Base-by-base conservation (phyloP, 2,113 vertebrate species). In the Hippoglossus stenolepis region DNA sequence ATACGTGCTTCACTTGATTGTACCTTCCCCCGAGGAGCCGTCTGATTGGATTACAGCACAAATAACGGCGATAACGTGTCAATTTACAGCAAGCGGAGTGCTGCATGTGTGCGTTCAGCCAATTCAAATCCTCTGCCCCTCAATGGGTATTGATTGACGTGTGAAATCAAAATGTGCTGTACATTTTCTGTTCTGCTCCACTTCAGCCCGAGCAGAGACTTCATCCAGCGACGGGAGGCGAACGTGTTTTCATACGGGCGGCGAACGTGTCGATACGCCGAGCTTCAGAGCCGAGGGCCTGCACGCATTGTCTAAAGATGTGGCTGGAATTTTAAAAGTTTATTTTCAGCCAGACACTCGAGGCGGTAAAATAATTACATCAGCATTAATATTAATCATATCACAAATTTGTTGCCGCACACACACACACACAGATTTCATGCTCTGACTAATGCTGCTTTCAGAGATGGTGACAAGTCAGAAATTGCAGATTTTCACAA, bases 321-420 rank as follows among this genome's bases (percentile, higher is more conserved):
- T 63, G 78, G 64, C 84, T 80, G 70, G 66, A 89, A 76, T 88
- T 79, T 65, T 20, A 80, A 90, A 77, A 78, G 73, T 54, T 68
- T 54, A 79, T 81, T 80, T 73, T 75, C 68, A 85, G 68, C 23
- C 56, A 23, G 75, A 24, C 47, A 79, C 82, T 79, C 45, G 40
- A 58, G 80, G 84, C 87, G 53, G 57, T 88, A 73, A 90, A 90
- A 85, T 89, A 87, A 90, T 89, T 83, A 82, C 77, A 87, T 84
- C 78, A 65, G 53, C 69, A 72, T 86, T 89, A 88, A 87, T 90
- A 89, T 87, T 78, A 87, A 87, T 85, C 60, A 24, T 61, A 83
- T 51, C 40, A 7, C 73, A 80, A 61, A 58, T 77, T 73, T 84
- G 28, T 63, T 38, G 18, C 3, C 5, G 11, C 31, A 40, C 65